A percentile compares a stretch with the other conserved stretches of the same genome.
phyloP scores from a whole-genome alignment of 2,888 invertebrate genomes.

The Chaitophorus viminalis region DNA sequence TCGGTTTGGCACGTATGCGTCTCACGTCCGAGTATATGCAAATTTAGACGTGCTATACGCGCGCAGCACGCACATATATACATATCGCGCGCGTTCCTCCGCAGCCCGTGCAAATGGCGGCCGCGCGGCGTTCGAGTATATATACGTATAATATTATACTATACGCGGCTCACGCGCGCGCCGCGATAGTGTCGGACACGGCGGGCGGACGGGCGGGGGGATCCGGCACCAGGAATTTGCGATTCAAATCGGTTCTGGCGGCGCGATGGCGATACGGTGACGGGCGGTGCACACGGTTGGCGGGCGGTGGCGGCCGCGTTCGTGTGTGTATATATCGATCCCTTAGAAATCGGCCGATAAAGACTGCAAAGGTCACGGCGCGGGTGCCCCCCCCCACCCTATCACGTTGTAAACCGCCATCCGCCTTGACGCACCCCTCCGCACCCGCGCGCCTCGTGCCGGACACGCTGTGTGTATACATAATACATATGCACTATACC shows the following conservation, averaged over 20 bases:
- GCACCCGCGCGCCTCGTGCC: not conserved
- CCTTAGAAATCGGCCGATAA: conserved; percentile 59
- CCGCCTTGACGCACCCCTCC: too few species aligned
- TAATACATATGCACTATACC: not conserved
- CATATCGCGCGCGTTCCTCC: not conserved
- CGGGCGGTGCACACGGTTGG: not conserved
- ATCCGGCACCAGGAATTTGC: conserved; percentile 47
- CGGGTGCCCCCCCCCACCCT: conserved; percentile 15
- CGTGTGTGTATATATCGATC: conserved; percentile 48
- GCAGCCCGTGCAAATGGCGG: not conserved
- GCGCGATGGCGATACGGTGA: not conserved
- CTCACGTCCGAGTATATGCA: conserved; percentile 55
- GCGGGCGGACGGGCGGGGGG: not conserved
- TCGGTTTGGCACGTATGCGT: conserved; percentile 21
- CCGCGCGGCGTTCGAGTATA: not conserved
- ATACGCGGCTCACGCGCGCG: not conserved
- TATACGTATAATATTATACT: too few species aligned
- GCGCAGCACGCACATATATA: not conserved
- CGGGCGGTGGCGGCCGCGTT: not conserved
- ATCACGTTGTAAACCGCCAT: not conserved
- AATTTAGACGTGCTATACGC: conserved; percentile 42
- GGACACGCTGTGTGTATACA: too few species aligned
- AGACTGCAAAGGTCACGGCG: conserved; percentile 59
- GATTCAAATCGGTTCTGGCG: conserved; percentile 49
- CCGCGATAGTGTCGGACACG: conserved; percentile 24